Conservation (phyloP, 2,113 vertebrate genomes). For the Paramisgurnus dabryanus region DNA sequence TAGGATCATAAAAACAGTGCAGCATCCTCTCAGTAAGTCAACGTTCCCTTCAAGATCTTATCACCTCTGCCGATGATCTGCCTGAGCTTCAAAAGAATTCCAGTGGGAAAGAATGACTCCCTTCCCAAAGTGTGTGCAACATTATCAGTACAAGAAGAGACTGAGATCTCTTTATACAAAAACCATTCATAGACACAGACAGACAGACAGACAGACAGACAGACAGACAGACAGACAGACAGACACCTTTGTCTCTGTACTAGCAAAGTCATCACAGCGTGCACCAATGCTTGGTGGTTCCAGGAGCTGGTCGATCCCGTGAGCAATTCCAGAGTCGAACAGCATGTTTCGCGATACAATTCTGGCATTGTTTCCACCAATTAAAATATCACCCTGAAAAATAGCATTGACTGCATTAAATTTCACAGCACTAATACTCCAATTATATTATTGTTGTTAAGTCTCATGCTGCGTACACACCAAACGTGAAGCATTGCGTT, state of each 20-base stretch:
- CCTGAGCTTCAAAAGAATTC: too few relatives aligned
- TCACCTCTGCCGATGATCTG: too few relatives aligned
- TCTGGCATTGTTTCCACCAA: conserved; percentile 75
- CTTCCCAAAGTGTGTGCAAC: too few relatives aligned
- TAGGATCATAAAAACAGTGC: too few relatives aligned
- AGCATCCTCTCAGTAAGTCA: too few relatives aligned
- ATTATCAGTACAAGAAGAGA: not conserved
- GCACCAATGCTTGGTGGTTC: conserved; percentile 90
- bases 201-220: not conserved
- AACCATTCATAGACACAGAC: not conserved
- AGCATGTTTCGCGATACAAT: conserved; percentile 81
- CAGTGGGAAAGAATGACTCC: too few relatives aligned
- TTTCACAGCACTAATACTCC: not conserved
- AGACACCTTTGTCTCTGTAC: conserved; percentile 59
- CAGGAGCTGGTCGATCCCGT: conserved; percentile 86
- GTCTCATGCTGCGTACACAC: too few relatives aligned
- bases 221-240: not conserved
- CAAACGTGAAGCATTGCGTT: too few relatives aligned
- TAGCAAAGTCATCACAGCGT: conserved; percentile 79
- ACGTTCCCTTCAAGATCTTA: too few relatives aligned
- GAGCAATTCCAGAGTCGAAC: conserved; percentile 84
- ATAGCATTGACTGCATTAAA: not conserved
- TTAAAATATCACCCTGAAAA: conserved; percentile 80
- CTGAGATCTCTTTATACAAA: not conserved
- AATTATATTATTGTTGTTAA: not conserved